phyloP scores from a whole-genome alignment of 2,113 vertebrate species.

The Laticauda laticaudata region DNA sequence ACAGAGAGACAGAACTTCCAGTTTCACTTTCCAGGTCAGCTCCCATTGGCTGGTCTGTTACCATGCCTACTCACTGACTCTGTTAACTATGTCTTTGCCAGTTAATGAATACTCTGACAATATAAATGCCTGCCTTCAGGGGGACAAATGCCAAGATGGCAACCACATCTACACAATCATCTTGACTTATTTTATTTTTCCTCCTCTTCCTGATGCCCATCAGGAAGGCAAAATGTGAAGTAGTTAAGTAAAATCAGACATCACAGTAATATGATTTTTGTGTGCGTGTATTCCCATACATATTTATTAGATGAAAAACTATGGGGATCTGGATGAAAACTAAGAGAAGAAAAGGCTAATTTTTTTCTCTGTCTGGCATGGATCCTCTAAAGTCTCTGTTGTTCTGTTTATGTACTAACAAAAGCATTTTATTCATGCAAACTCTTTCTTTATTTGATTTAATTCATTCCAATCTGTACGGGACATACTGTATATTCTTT shows the following conservation, averaged over 20 bases:
- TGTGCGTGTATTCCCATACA: neutral
- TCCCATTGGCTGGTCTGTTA: too few relatives aligned
- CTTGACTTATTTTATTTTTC: neutral
- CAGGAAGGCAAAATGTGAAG: neutral
- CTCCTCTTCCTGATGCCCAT: neutral
- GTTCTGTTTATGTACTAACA: neutral
- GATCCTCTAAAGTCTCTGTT: neutral
- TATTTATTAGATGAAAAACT: neutral
- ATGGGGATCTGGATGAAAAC: neutral
- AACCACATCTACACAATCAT: neutral
- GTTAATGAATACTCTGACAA: too few relatives aligned
- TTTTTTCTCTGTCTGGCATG: neutral
- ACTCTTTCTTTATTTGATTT: neutral
- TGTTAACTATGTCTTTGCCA: too few relatives aligned
- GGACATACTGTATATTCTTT: neutral
- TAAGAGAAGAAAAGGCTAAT: neutral
- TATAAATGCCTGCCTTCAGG: neutral
- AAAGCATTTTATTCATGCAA: neutral
- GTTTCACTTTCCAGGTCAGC: too few relatives aligned
- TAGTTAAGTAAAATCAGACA: neutral
- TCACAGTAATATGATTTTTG: neutral
- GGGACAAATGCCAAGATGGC: neutral
- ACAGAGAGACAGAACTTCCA: too few relatives aligned
- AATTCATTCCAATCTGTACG: neutral
- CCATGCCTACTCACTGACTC: too few relatives aligned